Base-by-base conservation (phyloP, 2,797 vertebrate species). In the Chiropotes sagulatus region DNA sequence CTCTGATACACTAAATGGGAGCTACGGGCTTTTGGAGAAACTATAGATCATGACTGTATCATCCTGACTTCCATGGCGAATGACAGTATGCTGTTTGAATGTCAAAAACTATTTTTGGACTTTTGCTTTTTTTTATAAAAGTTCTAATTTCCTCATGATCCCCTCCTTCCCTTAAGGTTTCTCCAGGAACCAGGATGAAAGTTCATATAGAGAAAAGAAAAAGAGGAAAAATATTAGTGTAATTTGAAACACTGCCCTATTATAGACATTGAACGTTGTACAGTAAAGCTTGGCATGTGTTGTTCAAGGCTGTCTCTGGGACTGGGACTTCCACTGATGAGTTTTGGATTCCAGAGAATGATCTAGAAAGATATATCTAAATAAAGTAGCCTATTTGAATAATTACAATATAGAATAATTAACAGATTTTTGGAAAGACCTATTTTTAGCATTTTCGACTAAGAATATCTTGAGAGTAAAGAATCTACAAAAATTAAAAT, bases 401-500 rank as follows among this genome's bases (percentile, higher is more conserved):
- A 82, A 30, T 88, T 82, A 72, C 24, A 61, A 79, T 54, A n/a
- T 70, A 94, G 12, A 75, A 90, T 79, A 83, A 88, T 50, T 84
- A 92, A 73, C 30, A 76, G 79, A 58, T 46, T 93, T 86, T 90
- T 48, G 20, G 58, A 88, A 97, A 83, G 81, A 19, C 20, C 4
- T 85, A 85, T 17, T 72, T 86, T 52, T 89, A 67, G 41, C 36
- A 87, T 12, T 93, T 91, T 96, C 72, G 4, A 88, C 75, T 94
- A 76, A 85, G 26, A 80, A 14, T 92, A 48, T 75, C 24, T 96
- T 67, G 44, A 89, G 33, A 48, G 7, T 13, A 84, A 94, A 54
- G 30, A 93, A 64, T 41, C 79, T 58, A 50, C 7, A 88, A 80
- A 87, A 78, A 46, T 61, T 48, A 33, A 94, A 93, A 70, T 61